These are phyloP conservation scores for Muscicapa comitata DNA, from an alignment of 2,797 vertebrate species.

Conservation along the genomic window DNA sequence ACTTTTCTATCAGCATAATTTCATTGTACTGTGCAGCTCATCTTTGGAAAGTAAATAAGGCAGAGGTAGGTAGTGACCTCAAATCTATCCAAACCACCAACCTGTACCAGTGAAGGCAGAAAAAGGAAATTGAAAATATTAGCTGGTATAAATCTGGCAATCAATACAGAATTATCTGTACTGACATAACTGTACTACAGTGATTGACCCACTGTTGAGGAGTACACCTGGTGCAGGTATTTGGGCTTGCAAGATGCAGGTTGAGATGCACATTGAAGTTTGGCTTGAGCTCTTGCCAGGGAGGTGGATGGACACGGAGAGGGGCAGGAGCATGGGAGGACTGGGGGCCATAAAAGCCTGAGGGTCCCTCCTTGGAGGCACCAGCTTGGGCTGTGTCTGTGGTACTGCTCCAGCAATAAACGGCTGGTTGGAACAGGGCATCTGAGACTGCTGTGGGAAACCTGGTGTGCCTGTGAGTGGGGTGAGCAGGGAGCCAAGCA, in stretches of 20 bases:
- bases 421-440: background rate
- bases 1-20: background rate
- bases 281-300: accelerated
- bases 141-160: background rate
- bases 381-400: background rate
- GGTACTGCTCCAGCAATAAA: accelerated
- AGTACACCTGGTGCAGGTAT: background rate
- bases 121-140: background rate
- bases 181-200: background rate
- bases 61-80: background rate
- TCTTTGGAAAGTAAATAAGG: background rate
- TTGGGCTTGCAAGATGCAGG: background rate
- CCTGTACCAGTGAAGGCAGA: background rate
- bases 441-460: background rate
- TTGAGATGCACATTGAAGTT: background rate
- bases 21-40: background rate
- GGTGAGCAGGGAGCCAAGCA: accelerated
- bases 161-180: background rate
- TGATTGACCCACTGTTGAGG: background rate
- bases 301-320: background rate
- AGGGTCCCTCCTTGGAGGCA: accelerated
- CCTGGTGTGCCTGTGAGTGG: background rate
- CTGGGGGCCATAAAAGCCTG: background rate
- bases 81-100: background rate
- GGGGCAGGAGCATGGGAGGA: no score